Base-by-base conservation (phyloP, 2,113 vertebrate genomes). In the Gallinago undulata region DNA sequence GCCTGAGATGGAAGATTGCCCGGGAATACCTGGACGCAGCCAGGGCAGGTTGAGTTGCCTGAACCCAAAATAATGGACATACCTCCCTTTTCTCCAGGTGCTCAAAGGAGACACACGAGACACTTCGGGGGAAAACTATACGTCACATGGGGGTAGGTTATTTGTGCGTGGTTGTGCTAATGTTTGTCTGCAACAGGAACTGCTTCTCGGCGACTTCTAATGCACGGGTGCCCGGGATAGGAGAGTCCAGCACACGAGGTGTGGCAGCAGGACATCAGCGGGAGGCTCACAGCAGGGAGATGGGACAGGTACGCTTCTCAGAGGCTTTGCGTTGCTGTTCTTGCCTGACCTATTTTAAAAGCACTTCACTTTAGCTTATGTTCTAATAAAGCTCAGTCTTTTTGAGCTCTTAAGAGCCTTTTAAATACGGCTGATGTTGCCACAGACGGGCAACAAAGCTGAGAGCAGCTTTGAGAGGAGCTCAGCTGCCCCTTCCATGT, bases 141-240 rank as follows among this genome's bases (percentile, higher is more conserved):
- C 1, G 0, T 45, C 0, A 0, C 7, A 7, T 0, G 0, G 8
- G 12, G 33, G 59, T 60, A 51, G 30, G 59, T 73, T 66, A 24
- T 57, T 57, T 0, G 0, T 2, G 0, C 0, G 0, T 41, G 43
- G 33, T 27, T 69, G 51, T 48, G 56, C n/a, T 89, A 39, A 39
- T 19, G 19, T 57, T 22, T 55, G 1, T 10, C 31, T 70, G 67
- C 16, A 39, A 8, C 57, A 83, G 57, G 23, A 88, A 5, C 13
- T 31, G 51, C 53, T 30, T 0, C 0, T 10, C 10, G 25, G 21
- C 17, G 15, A 10, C 22, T 90, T 82, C 19, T 47, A 7, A 30
- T 31, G 41, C 69, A 33, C 37, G 50, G 50, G 4, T 41, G 17
- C 27, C n/a, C 1, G 1, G 41, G 25, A 73, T 16, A 31, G 14